Conservation (phyloP, 2,888 invertebrate genomes). For the Eristalinus aeneus region DNA sequence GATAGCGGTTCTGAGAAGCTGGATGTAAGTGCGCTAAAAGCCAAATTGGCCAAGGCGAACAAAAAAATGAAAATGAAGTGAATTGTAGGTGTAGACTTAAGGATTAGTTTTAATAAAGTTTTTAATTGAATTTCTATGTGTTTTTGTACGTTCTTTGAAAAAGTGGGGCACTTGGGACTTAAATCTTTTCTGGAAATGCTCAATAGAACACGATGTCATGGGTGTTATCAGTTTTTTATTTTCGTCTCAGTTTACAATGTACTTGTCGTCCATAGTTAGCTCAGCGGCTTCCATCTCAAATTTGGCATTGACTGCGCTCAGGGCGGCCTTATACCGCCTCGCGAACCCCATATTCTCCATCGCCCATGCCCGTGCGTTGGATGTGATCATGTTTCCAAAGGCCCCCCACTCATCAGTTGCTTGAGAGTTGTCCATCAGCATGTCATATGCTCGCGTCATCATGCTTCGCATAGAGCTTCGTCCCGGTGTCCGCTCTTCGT, state of each 20-base stretch:
- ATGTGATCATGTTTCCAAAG: slow-evolving; percentile 8
- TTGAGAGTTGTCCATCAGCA: background rate
- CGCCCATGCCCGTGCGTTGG: background rate
- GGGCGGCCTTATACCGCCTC: slow-evolving; percentile 22
- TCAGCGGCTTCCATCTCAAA: slow-evolving; percentile 10
- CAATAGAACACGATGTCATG: background rate
- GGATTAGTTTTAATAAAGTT: slow-evolving; percentile 35
- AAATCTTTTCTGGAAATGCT: too few species aligned
- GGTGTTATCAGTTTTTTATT: background rate
- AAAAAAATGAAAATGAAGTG: slow-evolving; percentile 77
- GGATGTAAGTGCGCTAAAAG: slow-evolving; percentile 87
- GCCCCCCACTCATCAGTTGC: slow-evolving; percentile 16
- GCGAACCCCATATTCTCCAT: background rate
- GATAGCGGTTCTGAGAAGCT: slow-evolving; percentile 78
- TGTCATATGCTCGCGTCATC: background rate
- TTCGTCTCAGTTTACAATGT: background rate
- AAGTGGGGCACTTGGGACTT: too few species aligned
- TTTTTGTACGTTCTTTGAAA: background rate
- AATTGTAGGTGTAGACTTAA: slow-evolving; percentile 15
- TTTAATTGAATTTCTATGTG: background rate
- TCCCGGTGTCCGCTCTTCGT: background rate
- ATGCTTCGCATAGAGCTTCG: background rate
- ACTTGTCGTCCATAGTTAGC: background rate
- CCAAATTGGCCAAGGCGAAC: slow-evolving; percentile 87
- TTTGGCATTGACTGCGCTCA: slow-evolving; percentile 10